Percentiles rank a stretch among this genome's conserved stretches.
Conservation (phyloP, 2,888 invertebrate genomes). For the Platycheirus rosarum region DNA sequence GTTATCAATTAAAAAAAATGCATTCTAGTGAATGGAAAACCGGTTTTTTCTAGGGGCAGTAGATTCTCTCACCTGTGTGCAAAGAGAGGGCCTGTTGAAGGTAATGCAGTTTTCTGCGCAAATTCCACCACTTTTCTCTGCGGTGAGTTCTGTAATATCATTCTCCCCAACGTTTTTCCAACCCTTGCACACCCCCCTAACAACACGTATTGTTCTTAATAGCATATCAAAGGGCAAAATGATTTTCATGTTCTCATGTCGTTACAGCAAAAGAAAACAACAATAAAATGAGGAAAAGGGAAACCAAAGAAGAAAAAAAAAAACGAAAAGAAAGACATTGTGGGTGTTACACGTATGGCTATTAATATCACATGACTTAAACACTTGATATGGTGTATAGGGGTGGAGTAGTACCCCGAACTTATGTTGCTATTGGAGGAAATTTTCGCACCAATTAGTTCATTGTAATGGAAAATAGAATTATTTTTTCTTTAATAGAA, state of each 20-base stretch:
- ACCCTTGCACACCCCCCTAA: conserved; percentile 11
- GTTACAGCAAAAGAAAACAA: conserved; percentile 1
- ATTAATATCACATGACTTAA: conserved; percentile 74
- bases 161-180: conserved; percentile 22
- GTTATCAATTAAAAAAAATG: conserved; percentile 24
- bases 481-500: conserved; percentile 5
- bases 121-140: conserved; percentile 46
- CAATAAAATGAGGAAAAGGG: conserved; percentile 24
- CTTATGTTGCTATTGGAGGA: conserved; percentile 68
- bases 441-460: conserved; percentile 73
- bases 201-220: conserved; percentile 50
- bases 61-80: conserved; percentile 12
- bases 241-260: conserved; percentile 67
- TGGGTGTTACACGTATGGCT: conserved; percentile 74
- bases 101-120: conserved; percentile 43
- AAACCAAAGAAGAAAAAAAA: conserved; percentile 19
- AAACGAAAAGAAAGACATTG: conserved; percentile 56
- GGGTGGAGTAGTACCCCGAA: conserved; percentile 68
- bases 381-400: conserved; percentile 65
- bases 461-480: conserved; percentile 63
- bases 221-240: conserved; percentile 69
- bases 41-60: conserved; percentile 47
- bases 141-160: conserved; percentile 46
- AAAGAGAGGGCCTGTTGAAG: conserved; percentile 26
- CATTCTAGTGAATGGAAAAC: conserved; percentile 53